Conservation (phyloP, 2,797 vertebrate species). For the Kryptopterus vitreolus region DNA sequence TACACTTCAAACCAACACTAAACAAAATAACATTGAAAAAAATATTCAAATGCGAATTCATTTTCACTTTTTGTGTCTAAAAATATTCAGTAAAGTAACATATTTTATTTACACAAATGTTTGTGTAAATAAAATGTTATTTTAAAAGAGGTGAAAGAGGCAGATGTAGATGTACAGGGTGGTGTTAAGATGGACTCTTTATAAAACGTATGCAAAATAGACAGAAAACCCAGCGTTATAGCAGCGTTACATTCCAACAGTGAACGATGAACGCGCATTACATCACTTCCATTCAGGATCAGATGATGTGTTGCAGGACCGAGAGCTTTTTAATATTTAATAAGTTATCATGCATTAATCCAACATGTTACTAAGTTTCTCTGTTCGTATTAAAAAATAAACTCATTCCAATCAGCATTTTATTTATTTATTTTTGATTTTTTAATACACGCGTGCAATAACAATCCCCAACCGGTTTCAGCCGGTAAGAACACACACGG, state of each 20-base stretch:
- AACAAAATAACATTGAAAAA: no score
- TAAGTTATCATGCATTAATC: not conserved
- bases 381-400: not conserved
- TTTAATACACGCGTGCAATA: conserved; percentile 4
- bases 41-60: no score
- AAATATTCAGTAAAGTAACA: no score
- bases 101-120: no score
- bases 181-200: no score
- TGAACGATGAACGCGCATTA: not conserved
- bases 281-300: not conserved
- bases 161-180: no score
- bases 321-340: not conserved
- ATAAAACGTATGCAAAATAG: not conserved
- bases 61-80: no score
- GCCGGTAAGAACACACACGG: not conserved
- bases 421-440: not conserved
- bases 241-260: not conserved
- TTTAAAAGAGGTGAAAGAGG: no score
- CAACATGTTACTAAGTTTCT: not conserved
- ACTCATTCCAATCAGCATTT: not conserved
- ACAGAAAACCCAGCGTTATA: not conserved
- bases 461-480: not conserved
- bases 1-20: no score
- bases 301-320: not conserved
- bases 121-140: no score